Evolutionary conservation across 1,140 invertebrate genomes (phyloP), one percentile per base, ranked within the genome.

Genomic region (Pseudomyrmex concolor): DNA sequence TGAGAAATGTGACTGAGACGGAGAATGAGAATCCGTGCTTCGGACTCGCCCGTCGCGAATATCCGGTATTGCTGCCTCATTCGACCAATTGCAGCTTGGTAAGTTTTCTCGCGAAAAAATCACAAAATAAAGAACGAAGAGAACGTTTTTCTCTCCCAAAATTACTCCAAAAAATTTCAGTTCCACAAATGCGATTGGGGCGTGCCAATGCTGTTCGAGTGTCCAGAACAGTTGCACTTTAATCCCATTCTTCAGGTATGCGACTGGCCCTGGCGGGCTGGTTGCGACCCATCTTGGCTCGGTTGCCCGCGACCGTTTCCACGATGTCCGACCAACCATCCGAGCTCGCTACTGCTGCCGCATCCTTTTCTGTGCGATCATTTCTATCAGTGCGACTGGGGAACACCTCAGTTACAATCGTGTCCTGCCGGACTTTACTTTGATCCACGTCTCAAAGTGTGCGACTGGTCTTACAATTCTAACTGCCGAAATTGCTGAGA

Each of bases 181-280:
- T 96, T 95, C 91, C 96, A 94, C 91, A 93, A 94, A 84, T 96
- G 96, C 80, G 90, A 90, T 19, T 92, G 95, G 63, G 95, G 95
- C 0, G 67, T 90, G 13, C 94, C 95, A 50, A 91, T 94, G 3
- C 86, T 93, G 54, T 92, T 95, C 62, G 63, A 80, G 1, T 96
- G 96, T 80, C 86, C 92, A 0, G 67, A 76, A 0, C 91, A 89
- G 2, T 88, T 95, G 10, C 90, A 94, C 54, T 96, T 96, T 80
- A 95, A 95, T 86, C 92, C 94, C 8, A 88, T 88, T 48, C 50
- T 90, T 4, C 90, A 94, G 88, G 93, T 95, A 5, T 94, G 93
- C 74, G 91, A 93, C 77, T 92, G 88, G 84, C 90, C 91, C 12
- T 59, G 83, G 34, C 77, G 88, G 67, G 91, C 90, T 9, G 51